Evolutionary conservation across 2,888 invertebrate genomes (phyloP), one percentile per base, ranked within the genome.

Genomic region (Phalangium opilio): DNA sequence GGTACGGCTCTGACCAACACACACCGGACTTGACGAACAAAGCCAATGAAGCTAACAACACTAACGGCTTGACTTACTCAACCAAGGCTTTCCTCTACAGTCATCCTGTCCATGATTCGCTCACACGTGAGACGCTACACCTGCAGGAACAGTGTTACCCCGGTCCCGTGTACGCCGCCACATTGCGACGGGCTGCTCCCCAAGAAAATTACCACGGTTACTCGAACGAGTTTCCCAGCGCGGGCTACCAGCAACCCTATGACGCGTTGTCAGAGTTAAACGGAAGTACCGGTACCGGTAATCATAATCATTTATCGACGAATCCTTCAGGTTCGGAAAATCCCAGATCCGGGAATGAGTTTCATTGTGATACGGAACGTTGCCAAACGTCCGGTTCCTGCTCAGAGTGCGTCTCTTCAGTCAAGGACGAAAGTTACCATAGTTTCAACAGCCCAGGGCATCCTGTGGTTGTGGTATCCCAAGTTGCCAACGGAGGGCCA

Each of bases 391-490:
- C 49, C 33, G 34, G 49, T 36, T 43, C 21, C n/a, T 44, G 44
- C 11, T 49, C 45, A 35, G 49, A 47, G 14, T 49, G 43, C 32
- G 14, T 11, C n/a, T n/a, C 27, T n/a, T 43, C 43, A 5, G 39
- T 12, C 15, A 42, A 49, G 17, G 53, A 52, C 12, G 49, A 48
- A 12, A 12, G 41, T 53, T 64, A 36, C 42, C 18, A 21, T 38
- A 45, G 50, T 18, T 50, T 50, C 12, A 43, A 51, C 50, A 17
- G 50, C 72, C 61, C 64, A 73, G 18, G 73, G 73, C 17, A 36
- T 12, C 38, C 38, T 4, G 27, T 8, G 5, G 27, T 27, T 8
- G 27, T 27, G 27, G 27, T 27, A 8, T 27, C 27, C 27, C 27
- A 27, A 27, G 27, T 27, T 27, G 5, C 27, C 27, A 27, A 27